A percentile compares a stretch with the other conserved stretches of the same genome.
phyloP scores from a whole-genome alignment of 1,140 invertebrate species.

The Aricia agestis region DNA sequence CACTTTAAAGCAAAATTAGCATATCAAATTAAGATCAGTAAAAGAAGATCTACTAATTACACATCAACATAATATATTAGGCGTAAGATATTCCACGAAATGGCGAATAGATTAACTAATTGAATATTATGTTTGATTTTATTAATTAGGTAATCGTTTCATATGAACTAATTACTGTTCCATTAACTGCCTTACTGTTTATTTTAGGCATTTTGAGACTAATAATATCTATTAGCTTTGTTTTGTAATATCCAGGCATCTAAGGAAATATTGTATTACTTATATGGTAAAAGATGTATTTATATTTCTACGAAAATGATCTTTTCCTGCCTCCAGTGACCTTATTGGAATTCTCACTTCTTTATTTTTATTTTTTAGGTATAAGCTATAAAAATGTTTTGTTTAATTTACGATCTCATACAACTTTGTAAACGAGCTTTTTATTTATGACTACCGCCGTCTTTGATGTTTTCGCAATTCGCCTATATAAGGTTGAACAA shows the following conservation, averaged over 20 bases:
- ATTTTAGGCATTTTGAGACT: no score
- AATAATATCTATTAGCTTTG: no score
- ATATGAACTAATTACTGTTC: background rate
- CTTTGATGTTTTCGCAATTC: background rate
- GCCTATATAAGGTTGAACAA: background rate
- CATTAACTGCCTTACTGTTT: no score
- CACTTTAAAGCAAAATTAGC: background rate
- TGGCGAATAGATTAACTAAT: background rate
- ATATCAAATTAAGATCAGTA: background rate
- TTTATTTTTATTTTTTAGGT: background rate
- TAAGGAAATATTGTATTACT: no score
- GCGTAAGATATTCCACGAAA: background rate
- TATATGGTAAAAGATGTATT: no score
- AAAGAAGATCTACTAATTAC: background rate
- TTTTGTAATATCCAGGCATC: no score
- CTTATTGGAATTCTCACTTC: background rate
- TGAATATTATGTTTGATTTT: background rate
- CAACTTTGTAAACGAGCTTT: slow-evolving; percentile 1
- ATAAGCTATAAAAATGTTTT: background rate
- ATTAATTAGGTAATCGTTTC: background rate
- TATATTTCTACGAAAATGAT: background rate
- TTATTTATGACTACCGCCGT: background rate
- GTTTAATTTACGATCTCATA: background rate
- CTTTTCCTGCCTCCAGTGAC: background rate
- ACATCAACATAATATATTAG: background rate